Evolutionary conservation across 1,140 invertebrate genomes (phyloP).

Genomic region (Pseudomyrmex pallidus): DNA sequence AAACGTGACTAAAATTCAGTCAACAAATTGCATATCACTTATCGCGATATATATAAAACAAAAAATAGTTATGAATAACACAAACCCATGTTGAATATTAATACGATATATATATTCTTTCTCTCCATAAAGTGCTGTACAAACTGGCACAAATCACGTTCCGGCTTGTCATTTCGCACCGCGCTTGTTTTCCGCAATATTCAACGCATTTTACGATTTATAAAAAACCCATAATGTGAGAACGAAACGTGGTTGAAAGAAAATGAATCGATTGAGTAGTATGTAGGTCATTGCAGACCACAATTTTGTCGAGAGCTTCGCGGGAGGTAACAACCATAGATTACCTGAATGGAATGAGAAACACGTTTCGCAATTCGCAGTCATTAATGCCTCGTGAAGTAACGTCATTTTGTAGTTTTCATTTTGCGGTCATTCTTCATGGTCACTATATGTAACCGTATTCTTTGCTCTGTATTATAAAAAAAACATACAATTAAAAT

Average conservation of each 20-base stretch:
- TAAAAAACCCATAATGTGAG: constrained; percentile 41
- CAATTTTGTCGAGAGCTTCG: constrained; percentile 67
- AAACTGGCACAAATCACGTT: not conserved
- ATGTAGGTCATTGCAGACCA: constrained; percentile 71
- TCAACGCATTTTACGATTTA: constrained; percentile 45
- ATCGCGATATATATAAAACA: constrained; percentile 12
- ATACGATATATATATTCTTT: not conserved
- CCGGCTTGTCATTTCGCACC: not conserved
- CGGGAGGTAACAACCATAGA: constrained; percentile 63
- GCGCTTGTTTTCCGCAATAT: constrained; percentile 13
- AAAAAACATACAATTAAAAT: constrained; percentile 38
- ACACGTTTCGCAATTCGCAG: constrained; percentile 60
- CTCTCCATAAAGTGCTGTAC: not conserved
- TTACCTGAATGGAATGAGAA: constrained; percentile 72
- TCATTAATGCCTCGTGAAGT: constrained; percentile 56
- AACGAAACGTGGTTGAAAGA: constrained; percentile 62
- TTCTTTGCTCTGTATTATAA: not conserved
- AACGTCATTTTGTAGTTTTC: constrained; percentile 44
- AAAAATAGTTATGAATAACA: constrained; percentile 21
- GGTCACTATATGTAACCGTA: constrained; percentile 26
- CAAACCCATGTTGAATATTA: constrained; percentile 40
- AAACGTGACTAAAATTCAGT: constrained; percentile 72
- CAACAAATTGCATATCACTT: constrained; percentile 19
- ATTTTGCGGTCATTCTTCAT: constrained; percentile 32
- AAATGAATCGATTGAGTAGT: constrained; percentile 71